Conservation (phyloP, 2,113 vertebrate species). For the Paracanthobrama guichenoti region DNA sequence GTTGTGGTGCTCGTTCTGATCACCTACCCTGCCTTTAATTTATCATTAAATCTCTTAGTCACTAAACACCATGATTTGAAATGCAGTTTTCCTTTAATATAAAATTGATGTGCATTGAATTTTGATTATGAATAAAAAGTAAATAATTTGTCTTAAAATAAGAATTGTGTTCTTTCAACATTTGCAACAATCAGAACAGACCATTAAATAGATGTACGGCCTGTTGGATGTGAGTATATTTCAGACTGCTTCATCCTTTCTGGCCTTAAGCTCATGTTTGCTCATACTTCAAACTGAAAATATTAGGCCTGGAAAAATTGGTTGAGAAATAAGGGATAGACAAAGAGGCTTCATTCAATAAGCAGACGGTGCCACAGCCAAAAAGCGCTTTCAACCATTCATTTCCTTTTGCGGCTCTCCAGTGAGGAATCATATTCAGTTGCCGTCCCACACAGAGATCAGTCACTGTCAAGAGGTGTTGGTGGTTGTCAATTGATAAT, state of each 20-base stretch:
- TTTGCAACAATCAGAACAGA: conserved; percentile 24
- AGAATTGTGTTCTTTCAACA: neutral
- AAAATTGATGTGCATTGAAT: conserved; percentile 2
- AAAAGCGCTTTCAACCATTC: conserved; percentile 63
- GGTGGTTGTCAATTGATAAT: conserved; percentile 85
- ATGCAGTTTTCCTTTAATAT: neutral
- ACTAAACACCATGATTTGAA: neutral
- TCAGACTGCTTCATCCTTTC: neutral
- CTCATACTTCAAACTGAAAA: neutral
- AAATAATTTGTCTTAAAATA: neutral
- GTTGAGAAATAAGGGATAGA: neutral
- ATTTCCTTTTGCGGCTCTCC: conserved; percentile 59
- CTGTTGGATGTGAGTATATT: conserved; percentile 13
- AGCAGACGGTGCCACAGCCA: conserved; percentile 56
- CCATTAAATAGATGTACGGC: neutral
- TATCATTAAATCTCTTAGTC: neutral
- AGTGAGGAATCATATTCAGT: conserved; percentile 58
- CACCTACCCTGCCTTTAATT: neutral
- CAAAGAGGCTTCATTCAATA: conserved; percentile 33
- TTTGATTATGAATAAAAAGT: conserved; percentile 5
- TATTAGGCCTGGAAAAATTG: neutral
- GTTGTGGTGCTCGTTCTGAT: too few species aligned
- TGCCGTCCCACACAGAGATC: conserved; percentile 66
- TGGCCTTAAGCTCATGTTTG: conserved; percentile 6
- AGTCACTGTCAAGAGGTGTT: conserved; percentile 79